phyloP scores from a whole-genome alignment of 2,113 vertebrate genomes.

The Cercopithecus mona region DNA sequence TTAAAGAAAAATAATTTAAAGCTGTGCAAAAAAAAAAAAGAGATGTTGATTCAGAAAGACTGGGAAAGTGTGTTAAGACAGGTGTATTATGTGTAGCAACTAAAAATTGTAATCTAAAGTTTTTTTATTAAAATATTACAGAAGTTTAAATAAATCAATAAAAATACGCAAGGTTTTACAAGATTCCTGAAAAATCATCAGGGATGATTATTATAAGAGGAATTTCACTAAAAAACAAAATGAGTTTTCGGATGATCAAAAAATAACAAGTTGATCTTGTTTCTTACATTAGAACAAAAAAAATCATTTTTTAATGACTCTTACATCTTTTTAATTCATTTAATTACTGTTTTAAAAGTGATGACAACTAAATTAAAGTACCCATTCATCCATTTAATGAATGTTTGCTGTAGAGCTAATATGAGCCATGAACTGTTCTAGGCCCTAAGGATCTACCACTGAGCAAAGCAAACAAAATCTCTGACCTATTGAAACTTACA shows the following conservation, averaged over 20 bases:
- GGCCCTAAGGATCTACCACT: background rate
- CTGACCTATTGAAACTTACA: background rate
- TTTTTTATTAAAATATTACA: background rate
- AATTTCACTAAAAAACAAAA: background rate
- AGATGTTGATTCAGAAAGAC: background rate
- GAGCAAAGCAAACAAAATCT: background rate
- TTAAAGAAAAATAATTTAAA: background rate
- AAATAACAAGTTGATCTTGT: background rate
- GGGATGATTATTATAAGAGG: background rate
- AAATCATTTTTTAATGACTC: background rate
- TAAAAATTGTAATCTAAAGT: background rate
- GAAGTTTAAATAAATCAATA: background rate
- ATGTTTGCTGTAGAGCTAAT: background rate
- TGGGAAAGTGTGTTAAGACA: background rate
- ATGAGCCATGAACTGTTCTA: background rate
- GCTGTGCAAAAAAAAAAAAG: background rate
- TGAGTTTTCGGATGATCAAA: background rate
- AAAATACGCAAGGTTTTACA: background rate
- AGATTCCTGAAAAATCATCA: background rate
- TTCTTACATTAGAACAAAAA: slow-evolving; percentile 7
- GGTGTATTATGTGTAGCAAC: background rate
- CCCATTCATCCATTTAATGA: background rate
- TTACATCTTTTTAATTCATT: background rate
- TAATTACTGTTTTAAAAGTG: background rate
- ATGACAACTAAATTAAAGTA: background rate